Conservation (phyloP, 1,140 invertebrate genomes). For the Schlechtendalia chinensis region DNA sequence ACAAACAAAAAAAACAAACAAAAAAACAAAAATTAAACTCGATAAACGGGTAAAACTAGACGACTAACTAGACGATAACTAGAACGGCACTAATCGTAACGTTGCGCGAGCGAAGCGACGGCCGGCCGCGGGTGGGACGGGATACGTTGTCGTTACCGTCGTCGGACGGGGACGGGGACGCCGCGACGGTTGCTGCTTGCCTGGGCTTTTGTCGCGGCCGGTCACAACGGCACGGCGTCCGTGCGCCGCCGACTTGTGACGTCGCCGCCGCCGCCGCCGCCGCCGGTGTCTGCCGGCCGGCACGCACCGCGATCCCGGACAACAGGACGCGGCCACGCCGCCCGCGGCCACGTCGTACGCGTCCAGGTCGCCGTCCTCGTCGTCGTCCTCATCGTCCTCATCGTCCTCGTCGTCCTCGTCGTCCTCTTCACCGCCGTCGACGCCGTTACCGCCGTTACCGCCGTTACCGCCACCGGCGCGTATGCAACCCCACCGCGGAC, state of each 20-base stretch:
- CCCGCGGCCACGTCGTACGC: constrained; percentile 79
- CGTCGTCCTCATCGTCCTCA: neutral
- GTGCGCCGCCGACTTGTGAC: constrained; percentile 35
- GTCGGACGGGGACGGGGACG: too few species aligned
- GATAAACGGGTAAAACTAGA: too few species aligned
- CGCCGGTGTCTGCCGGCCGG: constrained; percentile 60
- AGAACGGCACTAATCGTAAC: too few species aligned
- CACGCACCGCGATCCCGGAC: constrained; percentile 71
- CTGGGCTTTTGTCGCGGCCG: constrained; percentile 41
- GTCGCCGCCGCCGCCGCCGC: constrained; percentile 36
- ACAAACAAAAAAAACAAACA: too few species aligned
- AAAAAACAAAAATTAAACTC: too few species aligned
- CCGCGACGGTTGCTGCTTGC: constrained; percentile 15
- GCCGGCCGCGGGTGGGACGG: neutral
- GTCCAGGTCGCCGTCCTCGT: constrained; percentile 72
- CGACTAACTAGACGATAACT: too few species aligned
- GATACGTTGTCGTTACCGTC: too few species aligned
- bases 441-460: too few species aligned
- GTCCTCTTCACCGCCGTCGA: constrained; percentile 7
- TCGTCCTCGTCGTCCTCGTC: constrained; percentile 57
- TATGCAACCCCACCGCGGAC: constrained; percentile 46
- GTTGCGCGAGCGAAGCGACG: constrained; percentile 5
- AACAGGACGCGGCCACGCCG: constrained; percentile 68
- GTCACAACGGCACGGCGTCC: too few species aligned
- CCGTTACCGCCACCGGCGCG: constrained; percentile 35